Evolutionary conservation across 2,797 vertebrate species (phyloP), one percentile per base, ranked within the genome.

Genomic region (Salarias fasciatus): DNA sequence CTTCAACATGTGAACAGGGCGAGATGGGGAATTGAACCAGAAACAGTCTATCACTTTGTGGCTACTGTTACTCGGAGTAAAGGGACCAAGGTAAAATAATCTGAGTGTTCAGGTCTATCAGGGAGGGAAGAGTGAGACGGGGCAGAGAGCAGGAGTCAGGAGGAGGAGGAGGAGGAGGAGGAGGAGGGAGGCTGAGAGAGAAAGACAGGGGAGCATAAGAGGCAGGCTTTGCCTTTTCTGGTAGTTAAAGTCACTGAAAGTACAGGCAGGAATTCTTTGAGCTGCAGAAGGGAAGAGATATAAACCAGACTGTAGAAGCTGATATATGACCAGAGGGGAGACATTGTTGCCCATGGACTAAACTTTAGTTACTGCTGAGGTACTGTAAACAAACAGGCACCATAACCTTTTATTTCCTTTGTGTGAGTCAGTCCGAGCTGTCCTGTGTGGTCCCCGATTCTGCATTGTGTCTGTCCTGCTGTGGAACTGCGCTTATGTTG

Each of bases 181-280:
- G 52, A 65, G 77, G 63, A 77, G 75, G 65, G 55, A 83, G 71
- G 50, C 43, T 64, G 55, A n/a, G 63, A 58, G 33, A 77, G 51
- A 56, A 50, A 41, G 68, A 37, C 52, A 64, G 53, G 51, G 54
- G 75, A 81, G 60, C 55, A 54, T 44, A 35, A 84, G 84, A 84
- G 88, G 89, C 90, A 84, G 91, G 90, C 93, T 94, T 96, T 97
- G 91, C 95, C 94, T 95, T 96, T 96, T 95, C 95, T 96, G 95
- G 94, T 94, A 96, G 95, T 95, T 85, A 82, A 93, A 94, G 92
- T 87, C 79, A 84, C 89, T 91, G 90, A 80, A 91, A 93, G 92
- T 89, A 90, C 90, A 88, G 91, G 87, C 88, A 93, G 92, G 91
- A 93, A 92, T 94, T 93, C 91, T 92, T 78, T 57, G 86, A 77